These are phyloP conservation scores for Cataglyphis rosenhaueri DNA, from an alignment of 2,888 invertebrate genomes.

Conservation along the genomic window DNA sequence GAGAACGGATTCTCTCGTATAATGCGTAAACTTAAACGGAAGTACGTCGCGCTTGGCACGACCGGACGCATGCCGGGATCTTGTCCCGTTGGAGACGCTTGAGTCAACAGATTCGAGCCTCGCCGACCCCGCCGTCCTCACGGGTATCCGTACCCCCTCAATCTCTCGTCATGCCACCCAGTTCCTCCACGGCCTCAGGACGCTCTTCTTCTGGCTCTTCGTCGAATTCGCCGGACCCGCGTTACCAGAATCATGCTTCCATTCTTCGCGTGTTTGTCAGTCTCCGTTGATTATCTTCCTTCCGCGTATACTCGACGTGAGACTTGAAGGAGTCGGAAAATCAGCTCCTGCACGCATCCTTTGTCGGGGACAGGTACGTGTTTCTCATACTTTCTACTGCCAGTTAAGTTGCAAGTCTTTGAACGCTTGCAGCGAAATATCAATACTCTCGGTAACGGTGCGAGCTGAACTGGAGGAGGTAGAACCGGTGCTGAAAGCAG, in stretches of 20 bases:
- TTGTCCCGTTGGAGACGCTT: constrained; percentile 4
- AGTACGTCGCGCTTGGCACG: constrained; percentile 24
- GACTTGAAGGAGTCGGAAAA: not conserved
- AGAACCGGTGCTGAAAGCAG: constrained; percentile 34
- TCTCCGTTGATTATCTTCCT: constrained; percentile 9
- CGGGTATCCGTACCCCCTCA: constrained; percentile 31
- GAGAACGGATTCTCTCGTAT: constrained; percentile 23
- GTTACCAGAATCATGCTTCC: constrained; percentile 47
- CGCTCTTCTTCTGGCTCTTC: constrained; percentile 47
- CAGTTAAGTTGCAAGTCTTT: constrained; percentile 29
- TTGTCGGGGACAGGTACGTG: constrained; percentile 9
- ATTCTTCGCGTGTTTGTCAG: constrained; percentile 23
- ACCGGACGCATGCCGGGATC: constrained; percentile 30
- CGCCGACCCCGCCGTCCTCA: constrained; percentile 21
- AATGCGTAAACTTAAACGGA: constrained; percentile 30
- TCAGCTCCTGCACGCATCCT: constrained; percentile 31
- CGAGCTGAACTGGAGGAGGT: constrained; percentile 11
- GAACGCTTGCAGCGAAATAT: constrained; percentile 23
- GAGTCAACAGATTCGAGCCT: constrained; percentile 41
- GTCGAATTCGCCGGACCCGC: constrained; percentile 43
- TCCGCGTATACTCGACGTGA: not conserved
- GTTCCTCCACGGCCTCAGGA: constrained; percentile 11
- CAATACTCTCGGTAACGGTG: constrained; percentile 18
- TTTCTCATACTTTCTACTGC: constrained; percentile 22
- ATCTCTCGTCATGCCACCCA: constrained; percentile 17